Base-by-base conservation (phyloP, 2,113 vertebrate species). In the Manacus vitellinus region DNA sequence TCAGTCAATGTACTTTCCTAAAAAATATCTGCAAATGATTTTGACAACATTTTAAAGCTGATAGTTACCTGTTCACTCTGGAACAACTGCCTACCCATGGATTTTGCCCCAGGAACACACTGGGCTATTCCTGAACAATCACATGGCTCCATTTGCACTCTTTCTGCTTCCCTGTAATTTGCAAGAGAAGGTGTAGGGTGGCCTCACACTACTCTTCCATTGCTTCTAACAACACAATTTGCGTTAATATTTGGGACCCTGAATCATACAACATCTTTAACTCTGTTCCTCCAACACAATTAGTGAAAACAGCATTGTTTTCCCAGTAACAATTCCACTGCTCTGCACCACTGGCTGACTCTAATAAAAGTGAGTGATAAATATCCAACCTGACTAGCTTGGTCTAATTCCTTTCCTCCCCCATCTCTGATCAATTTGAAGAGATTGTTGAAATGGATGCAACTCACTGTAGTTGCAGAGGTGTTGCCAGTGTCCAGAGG, bases 31-130 rank as follows among this genome's bases (percentile, higher is more conserved):
- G 83, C 78, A 87, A 96, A 91, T 93, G 95, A 89, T 97, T 95
- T 94, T 95, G 85, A 81, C 89, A 94, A 54, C 68, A 80, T 97
- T 97, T 97, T 89, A 74, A 97, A 96, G 78, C 80, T 93, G 82
- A 39, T 93, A 84, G 88, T 95, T 97, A 88, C 78, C 91, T 95
- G 84, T 90, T 97, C 37, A 11, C 41, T 55, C n/a, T 52, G 19
- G 14, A 91, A 46, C 46, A 77, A 12, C 33, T 71, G 15, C 1
- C 2, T 70, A 21, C 6, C 6, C 5, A 7, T 30, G 43, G 15
- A 52, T 75, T 86, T 85, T 41, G 84, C 11, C 13, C 52, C 44
- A 63, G 67, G 37, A 80, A 27, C 27, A 25, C 44, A 25, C 8
- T 28, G 54, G 37, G 21, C 25, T 79, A 1, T 52, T 82, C 54